Base-by-base conservation (phyloP, 1,140 invertebrate species). In the Piezodorus guildinii region DNA sequence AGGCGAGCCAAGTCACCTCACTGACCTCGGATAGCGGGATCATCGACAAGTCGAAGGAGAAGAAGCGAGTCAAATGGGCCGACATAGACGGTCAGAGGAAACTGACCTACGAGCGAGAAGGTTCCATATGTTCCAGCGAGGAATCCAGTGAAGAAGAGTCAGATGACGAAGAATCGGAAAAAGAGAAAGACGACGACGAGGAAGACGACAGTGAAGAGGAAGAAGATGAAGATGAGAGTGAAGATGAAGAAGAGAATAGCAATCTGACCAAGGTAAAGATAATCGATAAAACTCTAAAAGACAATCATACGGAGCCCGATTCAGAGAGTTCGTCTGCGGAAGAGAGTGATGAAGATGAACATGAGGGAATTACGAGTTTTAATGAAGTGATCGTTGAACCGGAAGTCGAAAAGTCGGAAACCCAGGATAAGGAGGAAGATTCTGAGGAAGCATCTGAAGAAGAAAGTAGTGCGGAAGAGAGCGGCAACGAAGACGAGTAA, bases 61-160 rank as follows among this genome's bases (percentile, higher is more conserved):
- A 56, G 23, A 56, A 56, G 21, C 17, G 23, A 8, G 52, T 56
- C 19, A 56, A 56, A 14, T 56, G 52, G 52, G 52, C 52, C 52
- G 52, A 56, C 52, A 56, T 56, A 23, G 52, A 56, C 23, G 52
- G 52, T 3, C 3, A 56, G 14, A 56, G 15, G 15, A 15, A 56
- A 23, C 21, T 56, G 17, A 56, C 52, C 52, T 49, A 49, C 16
- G 46, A 6, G 16, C 17, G 23, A 3, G 52, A 21, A 25, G 9
- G 23, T 14, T 23, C 52, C 3, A 15, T 23, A 21, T 23, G 14
- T 16, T 56, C 23, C 9, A 8, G 3, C 19, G 52, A 56, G 52
- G 52, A 14, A 17, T 21, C n/a, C 3, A 19, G n/a, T 23, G 21
- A 23, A 19, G 17, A 56, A 14, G 52, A 56, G 23, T 9, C 19